phyloP scores from a whole-genome alignment of 2,888 invertebrate species.

The Chirona hameri region DNA sequence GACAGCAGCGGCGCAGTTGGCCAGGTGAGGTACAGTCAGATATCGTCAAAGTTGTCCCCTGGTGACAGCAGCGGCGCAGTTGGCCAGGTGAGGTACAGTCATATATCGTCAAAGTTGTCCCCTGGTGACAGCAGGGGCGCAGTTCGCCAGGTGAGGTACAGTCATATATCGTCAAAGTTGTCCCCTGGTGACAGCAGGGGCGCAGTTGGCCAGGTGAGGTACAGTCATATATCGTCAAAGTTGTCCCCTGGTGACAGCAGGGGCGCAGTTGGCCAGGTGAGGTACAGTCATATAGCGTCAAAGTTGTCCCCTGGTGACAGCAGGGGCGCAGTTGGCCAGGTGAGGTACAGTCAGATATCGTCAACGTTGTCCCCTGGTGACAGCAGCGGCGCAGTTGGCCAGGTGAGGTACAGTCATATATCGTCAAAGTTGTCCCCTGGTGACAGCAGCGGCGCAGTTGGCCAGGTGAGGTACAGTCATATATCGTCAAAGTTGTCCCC shows the following conservation, averaged over 20 bases:
- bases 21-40: neutral
- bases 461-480: neutral
- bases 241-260: neutral
- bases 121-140: neutral
- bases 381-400: neutral
- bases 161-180: slow-evolving; percentile 76
- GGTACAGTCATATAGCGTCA: too few relatives aligned
- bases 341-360: slow-evolving; percentile 57
- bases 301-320: slow-evolving; percentile 50
- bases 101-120: slow-evolving; percentile 69
- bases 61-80: neutral
- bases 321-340: neutral
- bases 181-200: neutral
- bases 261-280: neutral
- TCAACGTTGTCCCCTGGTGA: slow-evolving; percentile 58
- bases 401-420: too few relatives aligned
- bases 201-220: neutral
- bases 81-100: neutral
- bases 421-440: slow-evolving; percentile 65
- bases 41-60: slow-evolving; percentile 67
- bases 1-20: neutral
- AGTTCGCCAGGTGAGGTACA: neutral
- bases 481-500: slow-evolving; percentile 67
- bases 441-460: neutral
- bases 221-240: slow-evolving; percentile 87